Evolutionary conservation across 2,113 vertebrate genomes (phyloP).

Genomic region (Psephotus haematonotus): DNA sequence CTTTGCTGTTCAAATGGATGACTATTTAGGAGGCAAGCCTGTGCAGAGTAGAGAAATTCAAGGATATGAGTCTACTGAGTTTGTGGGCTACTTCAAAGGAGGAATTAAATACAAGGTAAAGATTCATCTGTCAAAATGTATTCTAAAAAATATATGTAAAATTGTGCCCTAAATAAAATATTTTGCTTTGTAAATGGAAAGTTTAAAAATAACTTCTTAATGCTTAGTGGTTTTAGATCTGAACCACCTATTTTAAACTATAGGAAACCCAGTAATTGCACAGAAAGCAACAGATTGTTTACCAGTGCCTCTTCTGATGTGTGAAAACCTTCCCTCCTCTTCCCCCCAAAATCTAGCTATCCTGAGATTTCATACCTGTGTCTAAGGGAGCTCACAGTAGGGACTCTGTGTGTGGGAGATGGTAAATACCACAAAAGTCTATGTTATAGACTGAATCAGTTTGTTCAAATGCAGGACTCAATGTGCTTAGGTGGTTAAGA

Average conservation of each 20-base stretch:
- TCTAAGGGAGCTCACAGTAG: not conserved
- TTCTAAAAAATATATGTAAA: not conserved
- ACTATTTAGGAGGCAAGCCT: conserved; percentile 88
- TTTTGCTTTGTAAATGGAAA: not conserved
- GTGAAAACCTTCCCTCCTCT: not conserved
- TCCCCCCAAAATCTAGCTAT: not conserved
- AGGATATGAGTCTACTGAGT: conserved; percentile 85
- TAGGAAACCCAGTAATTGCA: not conserved
- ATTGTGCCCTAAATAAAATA: not conserved
- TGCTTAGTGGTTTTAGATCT: not conserved
- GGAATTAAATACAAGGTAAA: conserved; percentile 93
- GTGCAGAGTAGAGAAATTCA: conserved; percentile 93
- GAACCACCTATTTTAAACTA: not conserved
- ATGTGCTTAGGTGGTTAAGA: not conserved
- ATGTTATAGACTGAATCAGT: not conserved
- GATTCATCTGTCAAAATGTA: not conserved
- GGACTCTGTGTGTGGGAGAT: not conserved
- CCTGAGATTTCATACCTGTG: not conserved
- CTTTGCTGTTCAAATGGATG: conserved; percentile 91
- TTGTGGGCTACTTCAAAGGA: conserved; percentile 92
- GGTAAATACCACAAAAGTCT: not conserved
- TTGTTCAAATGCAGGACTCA: not conserved
- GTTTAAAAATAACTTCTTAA: not conserved
- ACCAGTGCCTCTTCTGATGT: not conserved
- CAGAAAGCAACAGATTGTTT: not conserved